phyloP scores from a whole-genome alignment of 2,113 vertebrate genomes.

The Tricholaema leucomelas region DNA sequence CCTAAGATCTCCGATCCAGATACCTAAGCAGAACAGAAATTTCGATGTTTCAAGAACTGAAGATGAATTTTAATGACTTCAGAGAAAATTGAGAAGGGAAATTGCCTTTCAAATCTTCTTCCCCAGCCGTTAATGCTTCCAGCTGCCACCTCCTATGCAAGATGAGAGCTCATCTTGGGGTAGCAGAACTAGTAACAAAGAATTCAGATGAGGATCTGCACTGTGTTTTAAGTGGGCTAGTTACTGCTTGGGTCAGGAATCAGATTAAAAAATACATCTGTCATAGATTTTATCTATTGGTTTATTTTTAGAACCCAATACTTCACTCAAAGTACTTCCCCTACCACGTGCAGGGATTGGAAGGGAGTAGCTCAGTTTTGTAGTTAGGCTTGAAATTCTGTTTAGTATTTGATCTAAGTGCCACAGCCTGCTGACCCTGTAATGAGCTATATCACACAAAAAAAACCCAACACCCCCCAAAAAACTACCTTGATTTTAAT shows the following conservation, averaged over 20 bases:
- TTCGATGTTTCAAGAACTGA: constrained; percentile 21
- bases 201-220: neutral
- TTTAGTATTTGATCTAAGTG: neutral
- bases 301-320: neutral
- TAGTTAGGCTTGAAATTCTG: neutral
- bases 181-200: constrained; percentile 30
- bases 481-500: neutral
- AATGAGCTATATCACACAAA: neutral
- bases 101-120: constrained; percentile 61
- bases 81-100: constrained; percentile 63
- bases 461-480: no score
- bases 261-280: neutral
- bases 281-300: neutral
- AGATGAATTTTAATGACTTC: constrained; percentile 65
- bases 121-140: constrained; percentile 54
- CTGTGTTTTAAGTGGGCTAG: neutral
- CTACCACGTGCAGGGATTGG: neutral
- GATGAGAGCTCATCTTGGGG: constrained; percentile 21
- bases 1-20: neutral
- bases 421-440: neutral
- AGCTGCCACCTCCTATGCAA: constrained; percentile 41
- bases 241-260: neutral
- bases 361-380: neutral
- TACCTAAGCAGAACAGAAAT: constrained; percentile 41
- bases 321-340: neutral